Percentiles rank a stretch among this genome's conserved stretches.
Conservation (phyloP, 2,888 invertebrate species). For the Epinotia demarniana region DNA sequence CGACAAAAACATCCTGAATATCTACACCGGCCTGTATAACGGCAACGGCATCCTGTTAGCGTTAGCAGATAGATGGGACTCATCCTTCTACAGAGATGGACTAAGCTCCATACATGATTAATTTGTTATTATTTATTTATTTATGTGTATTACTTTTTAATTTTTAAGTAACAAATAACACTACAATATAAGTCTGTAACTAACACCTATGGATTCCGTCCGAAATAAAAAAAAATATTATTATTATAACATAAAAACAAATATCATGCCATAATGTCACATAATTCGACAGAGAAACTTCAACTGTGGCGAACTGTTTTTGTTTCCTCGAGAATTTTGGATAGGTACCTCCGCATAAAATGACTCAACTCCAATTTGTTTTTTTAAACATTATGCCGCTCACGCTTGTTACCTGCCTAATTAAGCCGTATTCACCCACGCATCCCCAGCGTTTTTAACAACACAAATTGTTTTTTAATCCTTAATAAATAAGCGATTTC, state of each 20-base stretch:
- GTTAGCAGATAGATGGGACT: no score
- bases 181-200: no score
- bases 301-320: neutral
- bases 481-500: slow-evolving; percentile 65
- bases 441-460: neutral
- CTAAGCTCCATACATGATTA: no score
- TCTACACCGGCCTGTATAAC: neutral
- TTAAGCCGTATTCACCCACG: slow-evolving; percentile 34
- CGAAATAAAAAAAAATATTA: no score
- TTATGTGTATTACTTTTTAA: no score
- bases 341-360: neutral
- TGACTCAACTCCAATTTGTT: slow-evolving; percentile 37
- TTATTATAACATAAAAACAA: no score
- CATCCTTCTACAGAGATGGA: no score
- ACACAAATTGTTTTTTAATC: slow-evolving; percentile 43
- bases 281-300: neutral
- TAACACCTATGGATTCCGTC: no score
- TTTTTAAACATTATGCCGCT: slow-evolving; percentile 4
- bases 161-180: no score
- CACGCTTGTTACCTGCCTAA: slow-evolving; percentile 28
- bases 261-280: neutral
- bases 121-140: no score
- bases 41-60: no score
- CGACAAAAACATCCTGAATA: slow-evolving; percentile 9
- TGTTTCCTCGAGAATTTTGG: neutral